phyloP scores from a whole-genome alignment of 1,140 invertebrate genomes.

The fruit fly (Drosophila melanogaster) region Release_6_plus_ISO1_MT NT_037436.4:20442501-20443000 shows the following conservation, averaged over 20 bases:
- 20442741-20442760: constrained; percentile 18
- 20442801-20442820: constrained; percentile 63
- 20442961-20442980: constrained; percentile 6
- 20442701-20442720: constrained; percentile 72
- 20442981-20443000: constrained; percentile 20
- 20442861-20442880: constrained; percentile 65
- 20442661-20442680: constrained; percentile 71
- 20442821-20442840: constrained; percentile 37
- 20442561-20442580: constrained; percentile 71
- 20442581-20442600: constrained; percentile 61
- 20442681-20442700: constrained; percentile 55
- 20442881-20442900: constrained; percentile 58
- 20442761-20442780: constrained; percentile 27
- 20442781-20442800: constrained; percentile 49
- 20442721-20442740: constrained; percentile 16
- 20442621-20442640: constrained; percentile 30
- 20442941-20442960: constrained; percentile 16
- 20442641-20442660: constrained; percentile 34
- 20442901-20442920: constrained; percentile 74
- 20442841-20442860: constrained; percentile 64
- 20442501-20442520: constrained; percentile 29
- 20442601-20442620: constrained; percentile 13
- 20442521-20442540: constrained; percentile 13
- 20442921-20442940: constrained; percentile 59
- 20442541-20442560: constrained; percentile 40